Conservation (phyloP, 1,140 invertebrate genomes). For the Scaptomyza pallida region DNA sequence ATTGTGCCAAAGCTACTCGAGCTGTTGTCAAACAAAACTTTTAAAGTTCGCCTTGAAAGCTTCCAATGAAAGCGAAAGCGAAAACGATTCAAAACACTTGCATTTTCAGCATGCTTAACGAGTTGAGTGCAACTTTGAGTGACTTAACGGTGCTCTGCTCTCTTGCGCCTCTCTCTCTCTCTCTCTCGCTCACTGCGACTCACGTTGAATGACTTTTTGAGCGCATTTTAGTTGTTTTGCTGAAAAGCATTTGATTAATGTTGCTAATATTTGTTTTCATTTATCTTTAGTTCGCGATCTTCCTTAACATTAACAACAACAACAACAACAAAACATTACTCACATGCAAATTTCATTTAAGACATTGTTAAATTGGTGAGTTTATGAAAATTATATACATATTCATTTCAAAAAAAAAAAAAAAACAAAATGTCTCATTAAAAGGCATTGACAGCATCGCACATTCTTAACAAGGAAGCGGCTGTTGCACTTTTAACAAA, state of each 20-base stretch:
- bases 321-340: conserved; percentile 19
- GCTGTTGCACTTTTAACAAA: neutral
- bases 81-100: conserved; percentile 59
- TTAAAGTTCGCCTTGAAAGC: conserved; percentile 70
- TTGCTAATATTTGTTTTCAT: conserved; percentile 67
- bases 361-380: conserved; percentile 64
- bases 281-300: conserved; percentile 62
- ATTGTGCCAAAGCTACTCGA: conserved; percentile 46
- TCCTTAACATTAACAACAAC: conserved; percentile 39
- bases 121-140: conserved; percentile 49
- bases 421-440: conserved; percentile 58
- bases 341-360: conserved; percentile 42
- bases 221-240: conserved; percentile 34
- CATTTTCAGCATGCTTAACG: conserved; percentile 69
- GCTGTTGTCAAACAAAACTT: conserved; percentile 11
- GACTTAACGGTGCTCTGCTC: neutral
- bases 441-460: conserved; percentile 64
- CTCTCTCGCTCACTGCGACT: conserved; percentile 1
- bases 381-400: conserved; percentile 26
- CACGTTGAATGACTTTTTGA: conserved; percentile 70
- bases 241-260: conserved; percentile 69
- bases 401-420: too few relatives aligned
- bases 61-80: conserved; percentile 72
- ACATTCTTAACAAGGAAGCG: conserved; percentile 58
- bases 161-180: neutral